Evolutionary conservation across 2,888 invertebrate species (phyloP), one percentile per base, ranked within the genome.

Genomic region (Liodrosophila aerea): DNA sequence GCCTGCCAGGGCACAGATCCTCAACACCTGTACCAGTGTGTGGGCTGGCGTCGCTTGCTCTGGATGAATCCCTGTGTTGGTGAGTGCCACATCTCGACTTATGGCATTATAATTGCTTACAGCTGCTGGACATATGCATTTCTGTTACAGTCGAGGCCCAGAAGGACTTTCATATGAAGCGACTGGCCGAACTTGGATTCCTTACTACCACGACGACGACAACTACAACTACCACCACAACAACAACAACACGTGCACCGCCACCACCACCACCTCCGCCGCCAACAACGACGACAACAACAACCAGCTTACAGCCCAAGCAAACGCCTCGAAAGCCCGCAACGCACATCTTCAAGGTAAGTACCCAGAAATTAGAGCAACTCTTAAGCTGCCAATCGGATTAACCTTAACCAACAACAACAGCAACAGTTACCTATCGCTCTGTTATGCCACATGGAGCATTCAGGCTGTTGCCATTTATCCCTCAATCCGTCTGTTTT

Each of bases 1-100:
- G 95, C 95, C 37, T 97, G 97, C 89, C 94, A 96, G 67, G 96
- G 96, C 30, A 95, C 95, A 1, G 96, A 97, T 91, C 93, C 95
- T 87, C 93, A 94, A 33, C 95, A 96, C 88, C 91, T 96, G 30
- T 96, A 96, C 88, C 95, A 96, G 86, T 97, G 97, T 82, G 92
- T 97, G 0, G 97, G 96, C 49, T 97, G 97, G 97, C 96, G 97
- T 86, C 90, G 97, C 59, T 92, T 97, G 34, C 92, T 97, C 33
- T 97, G 97, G 97, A 93, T 97, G 61, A 97, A 97, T 90, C 96
- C 97, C 49, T 97, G 97, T 90, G 97, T 97, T 80, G 96, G 97
- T 97, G 90, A 93, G 95, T 91, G 63, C 2, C 5, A 22, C 22
- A 22, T 2, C 22, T 22, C 2, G 22, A 22, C 5, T 22, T 22